Conservation (phyloP, 2,797 vertebrate species). For the Mus spretus region DNA sequence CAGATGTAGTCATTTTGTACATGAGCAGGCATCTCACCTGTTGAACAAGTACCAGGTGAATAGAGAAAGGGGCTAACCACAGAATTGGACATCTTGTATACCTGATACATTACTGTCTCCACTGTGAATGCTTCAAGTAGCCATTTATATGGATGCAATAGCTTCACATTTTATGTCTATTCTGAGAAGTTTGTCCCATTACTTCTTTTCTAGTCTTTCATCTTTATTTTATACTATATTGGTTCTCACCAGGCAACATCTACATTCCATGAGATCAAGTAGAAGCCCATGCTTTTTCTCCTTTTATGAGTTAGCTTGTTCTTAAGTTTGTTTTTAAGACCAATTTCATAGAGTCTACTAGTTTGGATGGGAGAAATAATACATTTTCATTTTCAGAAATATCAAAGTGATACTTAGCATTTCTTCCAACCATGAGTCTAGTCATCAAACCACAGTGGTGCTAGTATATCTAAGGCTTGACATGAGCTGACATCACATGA, state of each 20-base stretch:
- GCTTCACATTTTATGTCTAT: not conserved
- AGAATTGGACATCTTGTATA: not conserved
- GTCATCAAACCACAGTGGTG: not conserved
- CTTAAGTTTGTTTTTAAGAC: not conserved
- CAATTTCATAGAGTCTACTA: not conserved
- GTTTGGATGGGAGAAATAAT: not conserved
- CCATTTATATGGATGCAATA: not conserved
- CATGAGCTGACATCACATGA: not conserved
- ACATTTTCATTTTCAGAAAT: conserved; percentile 19
- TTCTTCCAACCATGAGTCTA: not conserved
- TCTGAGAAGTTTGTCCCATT: not conserved
- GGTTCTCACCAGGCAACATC: not conserved
- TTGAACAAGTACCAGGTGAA: not conserved
- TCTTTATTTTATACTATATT: conserved; percentile 7
- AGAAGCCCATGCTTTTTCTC: not conserved
- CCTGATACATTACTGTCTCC: not conserved
- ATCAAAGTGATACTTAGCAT: not conserved
- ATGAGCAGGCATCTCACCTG: not conserved
- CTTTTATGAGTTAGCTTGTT: not conserved
- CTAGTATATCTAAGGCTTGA: not conserved
- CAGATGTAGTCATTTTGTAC: not conserved
- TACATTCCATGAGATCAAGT: not conserved
- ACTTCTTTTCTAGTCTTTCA: not conserved
- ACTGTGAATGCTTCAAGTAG: not conserved
- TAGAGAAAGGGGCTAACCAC: not conserved